Conservation (phyloP, 2,888 invertebrate species). For the Orthosia gracilis region DNA sequence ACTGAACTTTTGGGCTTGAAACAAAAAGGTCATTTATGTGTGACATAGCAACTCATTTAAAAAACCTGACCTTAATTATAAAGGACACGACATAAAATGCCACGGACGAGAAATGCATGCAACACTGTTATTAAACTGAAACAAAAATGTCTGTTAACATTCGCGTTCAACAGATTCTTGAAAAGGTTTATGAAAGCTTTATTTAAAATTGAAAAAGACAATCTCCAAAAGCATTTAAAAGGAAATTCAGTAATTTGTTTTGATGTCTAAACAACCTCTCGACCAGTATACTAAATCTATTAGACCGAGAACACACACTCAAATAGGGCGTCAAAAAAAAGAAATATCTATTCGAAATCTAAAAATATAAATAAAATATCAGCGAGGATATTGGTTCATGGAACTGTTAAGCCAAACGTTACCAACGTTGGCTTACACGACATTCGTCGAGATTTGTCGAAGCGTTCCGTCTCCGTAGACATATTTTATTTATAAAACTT, state of each 20-base stretch:
- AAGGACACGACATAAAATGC: conserved; percentile 36
- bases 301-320: not conserved
- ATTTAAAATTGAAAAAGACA: no score
- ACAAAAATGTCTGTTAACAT: not conserved
- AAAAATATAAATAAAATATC: conserved; percentile 56
- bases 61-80: conserved; percentile 29
- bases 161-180: not conserved
- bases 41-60: conserved; percentile 31
- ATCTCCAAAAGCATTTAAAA: not conserved
- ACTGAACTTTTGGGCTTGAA: conserved; percentile 10
- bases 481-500: conserved; percentile 63
- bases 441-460: conserved; percentile 48
- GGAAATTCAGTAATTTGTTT: not conserved
- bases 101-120: conserved; percentile 29
- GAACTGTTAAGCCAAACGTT: conserved; percentile 41
- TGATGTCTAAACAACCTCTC: not conserved
- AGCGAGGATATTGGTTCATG: conserved; percentile 16
- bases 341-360: conserved; percentile 12
- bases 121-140: conserved; percentile 24
- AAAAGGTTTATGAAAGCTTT: not conserved
- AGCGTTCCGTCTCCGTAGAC: conserved; percentile 20
- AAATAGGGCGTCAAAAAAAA: conserved; percentile 1
- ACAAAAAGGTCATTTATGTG: conserved; percentile 23
- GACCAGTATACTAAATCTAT: conserved; percentile 2
- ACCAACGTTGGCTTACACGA: conserved; percentile 30